A percentile compares a stretch with the other conserved stretches of the same genome.
Conservation (phyloP, 2,113 vertebrate genomes). For the Lagopus leucura region DNA sequence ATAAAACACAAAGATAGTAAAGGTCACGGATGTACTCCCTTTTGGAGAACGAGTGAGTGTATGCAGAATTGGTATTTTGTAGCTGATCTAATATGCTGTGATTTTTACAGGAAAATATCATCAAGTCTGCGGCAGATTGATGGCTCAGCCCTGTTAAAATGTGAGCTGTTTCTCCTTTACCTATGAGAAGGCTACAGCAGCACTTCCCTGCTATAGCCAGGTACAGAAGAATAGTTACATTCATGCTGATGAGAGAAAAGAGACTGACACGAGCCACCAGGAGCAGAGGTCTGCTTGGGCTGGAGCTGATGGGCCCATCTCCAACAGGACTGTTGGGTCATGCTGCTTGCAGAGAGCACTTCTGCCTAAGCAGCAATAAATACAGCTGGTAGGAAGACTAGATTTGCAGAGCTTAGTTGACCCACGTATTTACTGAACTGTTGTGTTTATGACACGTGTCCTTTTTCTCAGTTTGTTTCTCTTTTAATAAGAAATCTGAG, state of each 20-base stretch:
- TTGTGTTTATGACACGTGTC: background rate
- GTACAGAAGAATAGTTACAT: background rate
- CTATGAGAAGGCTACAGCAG: background rate
- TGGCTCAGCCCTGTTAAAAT: background rate
- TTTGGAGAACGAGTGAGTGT: background rate
- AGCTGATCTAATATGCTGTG: background rate
- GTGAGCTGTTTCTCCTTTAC: background rate
- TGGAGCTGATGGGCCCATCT: background rate
- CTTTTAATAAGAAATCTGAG: constrained; percentile 7
- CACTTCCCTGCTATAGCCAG: background rate
- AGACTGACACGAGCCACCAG: background rate
- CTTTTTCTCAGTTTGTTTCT: constrained; percentile 13
- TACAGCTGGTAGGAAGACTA: background rate
- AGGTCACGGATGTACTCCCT: background rate
- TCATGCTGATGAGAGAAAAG: background rate
- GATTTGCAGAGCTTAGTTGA: background rate
- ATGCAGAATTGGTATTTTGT: background rate
- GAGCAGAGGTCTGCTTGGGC: background rate
- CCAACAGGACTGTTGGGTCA: background rate
- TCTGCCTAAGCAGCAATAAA: background rate
- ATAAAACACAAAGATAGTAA: background rate
- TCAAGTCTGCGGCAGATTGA: background rate
- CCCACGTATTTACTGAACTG: background rate
- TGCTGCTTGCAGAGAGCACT: background rate
- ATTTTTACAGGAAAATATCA: background rate